These are phyloP conservation scores for Philereme vetulata DNA, from an alignment of 2,888 invertebrate genomes.

Conservation along the genomic window DNA sequence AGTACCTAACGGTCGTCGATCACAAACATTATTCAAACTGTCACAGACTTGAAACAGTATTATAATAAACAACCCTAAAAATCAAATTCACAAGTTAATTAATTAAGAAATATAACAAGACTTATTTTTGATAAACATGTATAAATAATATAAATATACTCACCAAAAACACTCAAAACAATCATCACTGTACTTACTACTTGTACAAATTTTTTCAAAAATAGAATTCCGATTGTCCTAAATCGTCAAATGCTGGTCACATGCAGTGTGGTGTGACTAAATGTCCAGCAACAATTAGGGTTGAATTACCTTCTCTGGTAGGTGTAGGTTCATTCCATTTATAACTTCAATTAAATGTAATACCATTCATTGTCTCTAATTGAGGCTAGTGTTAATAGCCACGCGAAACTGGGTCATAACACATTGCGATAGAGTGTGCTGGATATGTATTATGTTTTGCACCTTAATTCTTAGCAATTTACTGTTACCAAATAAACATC, in stretches of 20 bases:
- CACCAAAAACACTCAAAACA: slow-evolving; percentile 11
- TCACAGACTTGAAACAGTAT: slow-evolving; percentile 36
- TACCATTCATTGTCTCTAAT: slow-evolving; percentile 42
- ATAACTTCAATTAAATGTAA: slow-evolving; percentile 28
- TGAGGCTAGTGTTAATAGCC: slow-evolving; percentile 33
- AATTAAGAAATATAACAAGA: neutral
- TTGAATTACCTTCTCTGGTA: slow-evolving; percentile 33
- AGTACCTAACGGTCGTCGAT: slow-evolving; percentile 63
- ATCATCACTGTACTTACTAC: slow-evolving; percentile 11
- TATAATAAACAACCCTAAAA: slow-evolving; percentile 27
- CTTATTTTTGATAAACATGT: neutral
- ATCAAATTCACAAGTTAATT: neutral
- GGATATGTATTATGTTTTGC: neutral
- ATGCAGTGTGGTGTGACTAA: slow-evolving; percentile 27
- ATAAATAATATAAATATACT: slow-evolving; percentile 1
- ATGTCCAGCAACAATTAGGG: slow-evolving; percentile 34
- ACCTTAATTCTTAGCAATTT: too few species aligned
- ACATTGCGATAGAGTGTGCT: slow-evolving; percentile 6
- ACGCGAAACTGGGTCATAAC: slow-evolving; percentile 34
- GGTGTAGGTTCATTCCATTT: slow-evolving; percentile 30
- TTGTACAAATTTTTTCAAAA: slow-evolving; percentile 7
- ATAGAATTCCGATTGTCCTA: slow-evolving; percentile 24
- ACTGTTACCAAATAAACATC: too few species aligned
- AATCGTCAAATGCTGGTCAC: slow-evolving; percentile 31
- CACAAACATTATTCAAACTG: slow-evolving; percentile 54